A percentile compares a stretch with the other conserved stretches of the same genome.
These are phyloP conservation scores for Nycteola revayana DNA, from an alignment of 2,888 invertebrate species.

Conservation along the genomic window DNA sequence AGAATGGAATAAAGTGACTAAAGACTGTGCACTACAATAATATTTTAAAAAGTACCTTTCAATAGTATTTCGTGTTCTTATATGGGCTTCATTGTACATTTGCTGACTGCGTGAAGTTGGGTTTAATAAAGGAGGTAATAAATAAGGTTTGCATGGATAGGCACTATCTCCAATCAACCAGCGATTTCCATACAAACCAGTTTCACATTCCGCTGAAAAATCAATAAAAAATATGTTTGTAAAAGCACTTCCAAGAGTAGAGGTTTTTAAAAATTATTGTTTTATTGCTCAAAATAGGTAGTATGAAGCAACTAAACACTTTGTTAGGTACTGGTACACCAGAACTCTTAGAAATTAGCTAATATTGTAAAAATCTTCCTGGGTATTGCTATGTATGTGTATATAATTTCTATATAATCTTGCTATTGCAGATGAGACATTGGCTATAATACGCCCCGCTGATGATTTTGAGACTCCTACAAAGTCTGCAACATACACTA, in stretches of 20 bases:
- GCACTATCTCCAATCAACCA: slow-evolving; percentile 23
- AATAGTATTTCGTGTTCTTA: slow-evolving; percentile 17
- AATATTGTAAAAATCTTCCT: slow-evolving; percentile 21
- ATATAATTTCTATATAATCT: slow-evolving; percentile 23
- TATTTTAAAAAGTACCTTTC: slow-evolving; percentile 16
- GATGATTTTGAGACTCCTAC: slow-evolving; percentile 30
- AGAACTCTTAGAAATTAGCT: slow-evolving; percentile 26
- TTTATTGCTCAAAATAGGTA: not conserved
- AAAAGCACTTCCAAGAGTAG: not conserved
- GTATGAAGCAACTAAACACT: no score
- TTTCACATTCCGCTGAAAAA: slow-evolving; percentile 5
- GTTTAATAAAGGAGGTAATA: slow-evolving; percentile 16
- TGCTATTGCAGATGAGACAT: slow-evolving; percentile 25
- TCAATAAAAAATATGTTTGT: not conserved
- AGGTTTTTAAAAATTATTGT: not conserved
- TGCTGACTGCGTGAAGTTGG: slow-evolving; percentile 8
- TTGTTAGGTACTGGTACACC: slow-evolving; percentile 22
- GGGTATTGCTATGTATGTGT: slow-evolving; percentile 11
- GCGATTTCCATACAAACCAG: slow-evolving; percentile 10
- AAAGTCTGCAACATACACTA: slow-evolving; percentile 30
- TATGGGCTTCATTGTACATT: slow-evolving; percentile 19
- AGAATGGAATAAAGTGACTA: no score
- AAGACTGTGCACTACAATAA: not conserved
- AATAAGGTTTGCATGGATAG: slow-evolving; percentile 11
- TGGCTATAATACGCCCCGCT: slow-evolving; percentile 24